Percentiles rank a stretch among this genome's conserved stretches.
Conservation (phyloP, 2,113 vertebrate genomes). For the Gadus chalcogrammus region DNA sequence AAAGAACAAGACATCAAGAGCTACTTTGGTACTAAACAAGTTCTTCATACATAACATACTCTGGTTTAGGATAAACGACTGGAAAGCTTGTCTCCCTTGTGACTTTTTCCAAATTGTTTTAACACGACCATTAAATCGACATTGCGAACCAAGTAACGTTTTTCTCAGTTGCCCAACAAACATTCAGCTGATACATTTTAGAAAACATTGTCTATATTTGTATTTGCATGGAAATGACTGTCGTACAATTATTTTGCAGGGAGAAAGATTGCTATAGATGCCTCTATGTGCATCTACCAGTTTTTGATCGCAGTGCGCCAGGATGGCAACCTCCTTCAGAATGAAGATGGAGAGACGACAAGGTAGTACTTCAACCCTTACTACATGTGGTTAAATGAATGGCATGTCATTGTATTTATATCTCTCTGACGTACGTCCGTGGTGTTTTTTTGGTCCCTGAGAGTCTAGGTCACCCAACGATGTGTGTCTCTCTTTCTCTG, state of each 20-base stretch:
- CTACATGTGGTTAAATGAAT: neutral
- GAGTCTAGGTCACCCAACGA: too few species aligned
- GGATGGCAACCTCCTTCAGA: conserved; percentile 89
- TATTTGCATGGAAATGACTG: neutral
- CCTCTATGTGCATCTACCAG: conserved; percentile 99
- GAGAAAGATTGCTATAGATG: conserved; percentile 93
- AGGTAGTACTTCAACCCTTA: conserved; percentile 61
- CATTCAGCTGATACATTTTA: too few species aligned
- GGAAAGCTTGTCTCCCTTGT: too few species aligned
- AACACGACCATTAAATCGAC: too few species aligned
- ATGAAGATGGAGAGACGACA: conserved; percentile 92
- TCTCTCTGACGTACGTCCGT: neutral
- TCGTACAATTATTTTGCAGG: conserved; percentile 47
- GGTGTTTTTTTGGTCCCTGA: too few species aligned
- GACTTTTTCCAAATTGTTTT: too few species aligned
- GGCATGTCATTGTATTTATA: neutral
- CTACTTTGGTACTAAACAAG: conserved; percentile 78
- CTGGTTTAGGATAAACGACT: too few species aligned
- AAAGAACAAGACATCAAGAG: conserved; percentile 93
- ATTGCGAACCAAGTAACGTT: too few species aligned
- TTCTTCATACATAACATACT: too few species aligned
- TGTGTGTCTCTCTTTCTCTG: too few species aligned
- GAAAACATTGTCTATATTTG: too few species aligned
- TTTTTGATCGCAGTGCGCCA: conserved; percentile 95
- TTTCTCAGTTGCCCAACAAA: too few species aligned